Evolutionary conservation across 1,140 invertebrate genomes (phyloP).

Genomic region (Capitella teleta): DNA sequence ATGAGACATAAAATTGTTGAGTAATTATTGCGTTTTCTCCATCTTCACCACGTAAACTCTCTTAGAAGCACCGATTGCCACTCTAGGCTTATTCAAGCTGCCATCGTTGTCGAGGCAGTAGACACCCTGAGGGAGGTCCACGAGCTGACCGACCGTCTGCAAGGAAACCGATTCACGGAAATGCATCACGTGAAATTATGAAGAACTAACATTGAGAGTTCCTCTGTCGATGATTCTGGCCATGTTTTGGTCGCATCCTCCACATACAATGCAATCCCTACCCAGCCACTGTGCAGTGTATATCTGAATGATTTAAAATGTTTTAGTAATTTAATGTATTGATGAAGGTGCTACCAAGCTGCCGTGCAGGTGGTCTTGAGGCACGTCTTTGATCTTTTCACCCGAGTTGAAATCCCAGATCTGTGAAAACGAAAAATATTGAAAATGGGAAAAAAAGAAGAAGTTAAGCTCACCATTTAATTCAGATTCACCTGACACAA

Average conservation of each 20-base stretch:
- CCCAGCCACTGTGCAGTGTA: constrained; percentile 41
- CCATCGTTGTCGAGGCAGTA: neutral
- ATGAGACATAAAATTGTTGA: too few species aligned
- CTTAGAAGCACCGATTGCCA: constrained; percentile 2
- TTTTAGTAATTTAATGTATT: neutral
- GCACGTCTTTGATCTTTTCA: neutral
- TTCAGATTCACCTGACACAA: too few species aligned
- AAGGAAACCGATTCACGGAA: neutral
- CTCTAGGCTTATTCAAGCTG: neutral
- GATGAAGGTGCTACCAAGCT: neutral
- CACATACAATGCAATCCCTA: constrained; percentile 38
- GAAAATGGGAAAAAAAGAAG: too few species aligned
- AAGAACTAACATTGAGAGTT: constrained; percentile 34
- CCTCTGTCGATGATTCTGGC: constrained; percentile 35
- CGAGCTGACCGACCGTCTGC: constrained; percentile 1
- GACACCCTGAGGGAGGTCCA: neutral
- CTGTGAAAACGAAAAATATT: too few species aligned
- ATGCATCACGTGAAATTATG: neutral
- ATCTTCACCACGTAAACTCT: constrained; percentile 9
- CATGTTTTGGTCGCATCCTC: constrained; percentile 34
- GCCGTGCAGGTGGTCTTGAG: neutral
- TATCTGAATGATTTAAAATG: constrained; percentile 16
- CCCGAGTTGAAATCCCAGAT: neutral
- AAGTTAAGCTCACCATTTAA: too few species aligned
- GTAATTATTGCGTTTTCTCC: constrained; percentile 5